A percentile compares a stretch with the other conserved stretches of the same genome.
Conservation (phyloP, 2,888 invertebrate genomes). For the Cecidostiba fungosa region DNA sequence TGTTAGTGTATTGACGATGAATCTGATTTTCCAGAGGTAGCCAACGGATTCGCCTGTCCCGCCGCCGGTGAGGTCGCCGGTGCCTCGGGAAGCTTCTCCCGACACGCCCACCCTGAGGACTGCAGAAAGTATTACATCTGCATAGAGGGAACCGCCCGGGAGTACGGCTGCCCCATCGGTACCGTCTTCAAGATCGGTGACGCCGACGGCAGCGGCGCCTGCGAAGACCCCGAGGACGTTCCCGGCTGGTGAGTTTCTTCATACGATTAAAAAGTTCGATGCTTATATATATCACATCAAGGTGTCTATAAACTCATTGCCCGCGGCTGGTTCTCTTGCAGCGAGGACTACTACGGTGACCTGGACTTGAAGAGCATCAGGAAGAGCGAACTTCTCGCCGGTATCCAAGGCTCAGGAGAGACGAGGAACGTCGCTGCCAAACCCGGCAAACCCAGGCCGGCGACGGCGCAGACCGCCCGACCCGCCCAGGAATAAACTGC, state of each 20-base stretch:
- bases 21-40: constrained; percentile 89
- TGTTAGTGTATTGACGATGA: no score
- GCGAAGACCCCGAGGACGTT: constrained; percentile 97
- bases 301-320: neutral
- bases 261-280: no score
- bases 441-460: constrained; percentile 81
- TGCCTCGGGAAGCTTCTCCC: constrained; percentile 92
- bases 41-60: constrained; percentile 93
- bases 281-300: neutral
- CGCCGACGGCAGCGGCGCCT: constrained; percentile 94
- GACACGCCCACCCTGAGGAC: constrained; percentile 96
- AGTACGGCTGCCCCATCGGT: constrained; percentile 97
- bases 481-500: constrained; percentile 52
- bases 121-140: constrained; percentile 98
- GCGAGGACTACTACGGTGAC: constrained; percentile 98
- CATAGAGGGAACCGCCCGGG: constrained; percentile 93
- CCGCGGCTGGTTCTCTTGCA: constrained; percentile 79
- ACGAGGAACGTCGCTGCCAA: constrained; percentile 82
- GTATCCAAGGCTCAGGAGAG: constrained; percentile 85
- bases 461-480: constrained; percentile 55
- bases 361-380: constrained; percentile 96
- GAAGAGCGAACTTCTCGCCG: constrained; percentile 94
- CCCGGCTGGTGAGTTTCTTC: constrained; percentile 98
- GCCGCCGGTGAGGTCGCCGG: constrained; percentile 90
- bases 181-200: constrained; percentile 97